A percentile compares a stretch with the other conserved stretches of the same genome.
Conservation (phyloP, 2,888 invertebrate genomes). For the Drosophila parthenogenetica region DNA sequence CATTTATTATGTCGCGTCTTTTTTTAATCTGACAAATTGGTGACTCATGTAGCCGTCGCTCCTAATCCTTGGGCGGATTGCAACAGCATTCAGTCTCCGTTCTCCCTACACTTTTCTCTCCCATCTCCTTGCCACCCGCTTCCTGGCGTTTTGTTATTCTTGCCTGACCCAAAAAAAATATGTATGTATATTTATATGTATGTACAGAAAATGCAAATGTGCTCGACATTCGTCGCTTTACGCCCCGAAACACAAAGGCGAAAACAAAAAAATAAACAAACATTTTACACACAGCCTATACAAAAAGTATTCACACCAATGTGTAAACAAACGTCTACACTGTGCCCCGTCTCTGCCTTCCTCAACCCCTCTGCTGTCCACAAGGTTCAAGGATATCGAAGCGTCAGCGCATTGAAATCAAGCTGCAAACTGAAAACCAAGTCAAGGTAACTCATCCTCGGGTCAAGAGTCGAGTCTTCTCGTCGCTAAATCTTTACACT, state of each 20-base stretch:
- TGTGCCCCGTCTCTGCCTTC: background rate
- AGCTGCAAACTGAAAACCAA: constrained; percentile 38
- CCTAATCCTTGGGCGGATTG: constrained; percentile 47
- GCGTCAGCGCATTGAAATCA: constrained; percentile 45
- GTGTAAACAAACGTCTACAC: constrained; percentile 61
- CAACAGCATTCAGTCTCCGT: constrained; percentile 21
- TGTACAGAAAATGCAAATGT: constrained; percentile 51
- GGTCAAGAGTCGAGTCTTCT: constrained; percentile 48
- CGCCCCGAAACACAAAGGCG: constrained; percentile 47
- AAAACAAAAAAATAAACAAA: constrained; percentile 35
- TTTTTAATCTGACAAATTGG: constrained; percentile 70
- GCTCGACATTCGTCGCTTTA: constrained; percentile 50
- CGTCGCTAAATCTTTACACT: constrained; percentile 29
- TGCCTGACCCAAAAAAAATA: constrained; percentile 46
- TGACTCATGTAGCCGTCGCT: constrained; percentile 24
- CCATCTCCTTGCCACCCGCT: background rate
- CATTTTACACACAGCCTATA: constrained; percentile 40
- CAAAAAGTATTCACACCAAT: constrained; percentile 50
- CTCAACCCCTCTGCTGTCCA: constrained; percentile 2
- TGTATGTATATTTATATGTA: too few relatives aligned
- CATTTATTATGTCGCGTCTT: constrained; percentile 54
- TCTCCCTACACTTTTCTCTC: too few relatives aligned
- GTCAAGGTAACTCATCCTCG: constrained; percentile 48
- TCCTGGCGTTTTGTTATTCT: constrained; percentile 37
- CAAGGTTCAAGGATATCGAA: constrained; percentile 66